A percentile compares a stretch with the other conserved stretches of the same genome.
Conservation (phyloP, 23 tunicate genomes). For the Clavelina lepadiformis region DNA sequence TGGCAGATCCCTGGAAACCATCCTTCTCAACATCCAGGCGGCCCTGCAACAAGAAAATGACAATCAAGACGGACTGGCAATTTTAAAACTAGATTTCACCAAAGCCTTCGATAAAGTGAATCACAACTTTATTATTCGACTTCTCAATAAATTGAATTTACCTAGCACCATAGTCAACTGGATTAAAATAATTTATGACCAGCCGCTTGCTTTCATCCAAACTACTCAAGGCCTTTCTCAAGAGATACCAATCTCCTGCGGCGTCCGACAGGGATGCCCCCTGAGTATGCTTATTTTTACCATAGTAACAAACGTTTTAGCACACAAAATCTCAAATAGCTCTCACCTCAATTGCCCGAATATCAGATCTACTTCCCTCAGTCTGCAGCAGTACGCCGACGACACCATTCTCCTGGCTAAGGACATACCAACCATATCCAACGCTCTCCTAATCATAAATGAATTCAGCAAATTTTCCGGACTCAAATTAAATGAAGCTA, state of each 20-base stretch:
- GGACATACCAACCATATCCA: too few relatives aligned
- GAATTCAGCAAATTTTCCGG: too few relatives aligned
- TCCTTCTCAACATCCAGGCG: too few relatives aligned
- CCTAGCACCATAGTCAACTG: background rate
- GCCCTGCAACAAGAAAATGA: background rate
- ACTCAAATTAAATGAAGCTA: too few relatives aligned
- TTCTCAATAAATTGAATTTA: background rate
- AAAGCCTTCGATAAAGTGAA: constrained; percentile 5
- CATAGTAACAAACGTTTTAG: background rate
- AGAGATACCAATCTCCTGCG: background rate
- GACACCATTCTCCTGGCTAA: too few relatives aligned
- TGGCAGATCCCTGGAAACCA: too few relatives aligned
- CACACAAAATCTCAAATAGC: background rate
- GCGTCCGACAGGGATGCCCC: constrained; percentile 5
- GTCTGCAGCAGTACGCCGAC: constrained; percentile 1
- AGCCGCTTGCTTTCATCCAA: background rate
- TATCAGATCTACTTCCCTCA: background rate
- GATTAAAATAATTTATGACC: background rate
- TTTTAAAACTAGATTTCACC: constrained; percentile 2
- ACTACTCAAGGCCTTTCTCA: background rate
- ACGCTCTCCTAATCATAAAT: too few relatives aligned
- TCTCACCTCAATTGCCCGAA: background rate
- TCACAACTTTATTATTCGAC: background rate
- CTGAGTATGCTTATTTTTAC: constrained; percentile 8
- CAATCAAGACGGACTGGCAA: background rate